These are phyloP conservation scores for Mythimna albipuncta DNA, from an alignment of 2,888 invertebrate species.

Conservation along the genomic window DNA sequence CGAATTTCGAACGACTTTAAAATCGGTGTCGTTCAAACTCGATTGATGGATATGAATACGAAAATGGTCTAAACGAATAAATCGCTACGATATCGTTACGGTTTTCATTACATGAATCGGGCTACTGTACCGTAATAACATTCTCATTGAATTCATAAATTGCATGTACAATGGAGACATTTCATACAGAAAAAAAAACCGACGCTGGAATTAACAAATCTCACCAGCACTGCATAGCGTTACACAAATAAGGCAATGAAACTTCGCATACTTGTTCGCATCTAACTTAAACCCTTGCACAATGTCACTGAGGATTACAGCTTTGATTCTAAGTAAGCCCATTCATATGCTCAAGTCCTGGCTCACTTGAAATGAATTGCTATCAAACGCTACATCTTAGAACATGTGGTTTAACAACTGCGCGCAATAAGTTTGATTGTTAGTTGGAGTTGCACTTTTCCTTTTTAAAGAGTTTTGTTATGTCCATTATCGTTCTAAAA, in stretches of 20 bases:
- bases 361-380: slow-evolving; percentile 39
- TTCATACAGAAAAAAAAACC: no score
- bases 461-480: background rate
- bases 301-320: slow-evolving; percentile 7
- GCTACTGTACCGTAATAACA: no score
- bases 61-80: no score
- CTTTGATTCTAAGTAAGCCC: slow-evolving; percentile 30
- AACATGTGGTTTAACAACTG: slow-evolving; percentile 18
- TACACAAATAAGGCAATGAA: slow-evolving; percentile 12
- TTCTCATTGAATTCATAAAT: no score
- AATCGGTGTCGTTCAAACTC: no score
- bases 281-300: slow-evolving; percentile 15
- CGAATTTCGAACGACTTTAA: no score
- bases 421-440: slow-evolving; percentile 18
- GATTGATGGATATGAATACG: no score
- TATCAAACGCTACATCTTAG: slow-evolving; percentile 37
- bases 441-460: slow-evolving; percentile 4
- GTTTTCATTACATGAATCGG: no score
- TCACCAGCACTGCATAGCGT: background rate
- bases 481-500: no score
- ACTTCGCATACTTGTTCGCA: background rate
- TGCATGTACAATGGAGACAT: no score
- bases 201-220: background rate
- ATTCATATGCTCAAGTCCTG: slow-evolving; percentile 37
- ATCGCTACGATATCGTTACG: no score